A percentile compares a stretch with the other conserved stretches of the same genome.
These are phyloP conservation scores for Electrona antarctica DNA, from an alignment of 2,113 vertebrate species.

Conservation along the genomic window DNA sequence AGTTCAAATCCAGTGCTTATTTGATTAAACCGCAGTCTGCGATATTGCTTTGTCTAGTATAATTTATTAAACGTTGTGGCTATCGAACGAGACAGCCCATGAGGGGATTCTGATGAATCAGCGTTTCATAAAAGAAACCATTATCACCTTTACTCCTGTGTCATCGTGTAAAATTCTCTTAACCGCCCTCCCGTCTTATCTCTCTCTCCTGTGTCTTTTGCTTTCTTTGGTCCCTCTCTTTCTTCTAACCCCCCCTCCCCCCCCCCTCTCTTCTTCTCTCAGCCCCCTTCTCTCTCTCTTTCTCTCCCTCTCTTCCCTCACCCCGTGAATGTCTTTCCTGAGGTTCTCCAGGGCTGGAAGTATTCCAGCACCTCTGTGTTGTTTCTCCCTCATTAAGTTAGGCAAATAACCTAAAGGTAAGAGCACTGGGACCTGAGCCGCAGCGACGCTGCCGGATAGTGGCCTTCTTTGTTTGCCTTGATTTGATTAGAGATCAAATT, in stretches of 20 bases:
- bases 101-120: slow-evolving; percentile 48
- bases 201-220: not conserved
- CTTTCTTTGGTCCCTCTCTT: not conserved
- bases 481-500: slow-evolving; percentile 59
- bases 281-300: not conserved
- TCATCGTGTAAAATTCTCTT: slow-evolving; percentile 44
- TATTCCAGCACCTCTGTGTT: slow-evolving; percentile 53
- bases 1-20: slow-evolving; percentile 46
- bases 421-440: slow-evolving; percentile 10
- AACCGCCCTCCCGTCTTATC: not conserved
- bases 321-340: slow-evolving; percentile 14
- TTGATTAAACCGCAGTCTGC: slow-evolving; percentile 33
- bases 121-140: slow-evolving; percentile 43
- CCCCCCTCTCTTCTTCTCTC: not conserved
- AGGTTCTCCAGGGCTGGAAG: slow-evolving; percentile 30
- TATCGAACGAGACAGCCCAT: slow-evolving; percentile 25
- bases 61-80: slow-evolving; percentile 30
- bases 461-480: slow-evolving; percentile 38
- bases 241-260: slow-evolving; percentile 12
- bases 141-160: slow-evolving; percentile 44
- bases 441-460: slow-evolving; percentile 33
- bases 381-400: slow-evolving; percentile 46
- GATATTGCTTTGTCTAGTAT: slow-evolving; percentile 44
- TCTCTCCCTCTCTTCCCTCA: not conserved
- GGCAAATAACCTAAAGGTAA: slow-evolving; percentile 56